Percentiles rank a stretch among this genome's conserved stretches.
These are phyloP conservation scores for Catocala sponsa DNA, from an alignment of 2,888 invertebrate genomes.

Conservation along the genomic window DNA sequence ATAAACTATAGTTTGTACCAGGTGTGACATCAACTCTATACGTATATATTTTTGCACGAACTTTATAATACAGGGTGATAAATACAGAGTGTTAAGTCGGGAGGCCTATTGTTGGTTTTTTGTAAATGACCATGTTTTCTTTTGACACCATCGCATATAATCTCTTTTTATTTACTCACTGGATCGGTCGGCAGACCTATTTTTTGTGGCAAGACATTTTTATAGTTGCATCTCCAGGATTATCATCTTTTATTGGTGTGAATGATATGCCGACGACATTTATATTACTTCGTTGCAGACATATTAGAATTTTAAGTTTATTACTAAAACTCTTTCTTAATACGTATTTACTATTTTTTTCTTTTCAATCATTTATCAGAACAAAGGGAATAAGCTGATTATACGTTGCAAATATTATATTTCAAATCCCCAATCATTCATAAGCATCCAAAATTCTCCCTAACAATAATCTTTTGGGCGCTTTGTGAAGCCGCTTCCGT, in stretches of 20 bases:
- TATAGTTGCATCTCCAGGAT: constrained; percentile 19
- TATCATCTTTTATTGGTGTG: constrained; percentile 17
- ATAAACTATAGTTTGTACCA: constrained; percentile 28
- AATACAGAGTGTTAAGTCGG: constrained; percentile 39
- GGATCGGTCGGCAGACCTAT: constrained; percentile 13
- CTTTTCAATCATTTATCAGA: constrained; percentile 23
- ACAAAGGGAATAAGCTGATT: constrained; percentile 51
- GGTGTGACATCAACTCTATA: constrained; percentile 12
- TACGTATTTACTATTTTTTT: too few relatives aligned
- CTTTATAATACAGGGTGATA: constrained; percentile 13
- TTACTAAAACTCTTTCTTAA: too few relatives aligned
- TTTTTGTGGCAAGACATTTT: constrained; percentile 16
- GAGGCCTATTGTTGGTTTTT: constrained; percentile 41
- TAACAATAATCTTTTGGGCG: constrained; percentile 77
- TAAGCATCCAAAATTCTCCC: constrained; percentile 68
- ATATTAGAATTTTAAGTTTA: too few relatives aligned
- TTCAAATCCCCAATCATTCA: constrained; percentile 74
- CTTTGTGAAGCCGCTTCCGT: constrained; percentile 86
- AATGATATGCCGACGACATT: constrained; percentile 11
- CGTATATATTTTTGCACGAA: constrained; percentile 26
- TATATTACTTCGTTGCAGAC: neutral
- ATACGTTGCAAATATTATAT: constrained; percentile 66
- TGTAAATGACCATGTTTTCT: constrained; percentile 32
- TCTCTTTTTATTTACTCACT: constrained; percentile 47
- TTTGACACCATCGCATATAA: constrained; percentile 45